These are phyloP conservation scores for Crioceris asparagi DNA, from an alignment of 2,888 invertebrate species.

Conservation along the genomic window DNA sequence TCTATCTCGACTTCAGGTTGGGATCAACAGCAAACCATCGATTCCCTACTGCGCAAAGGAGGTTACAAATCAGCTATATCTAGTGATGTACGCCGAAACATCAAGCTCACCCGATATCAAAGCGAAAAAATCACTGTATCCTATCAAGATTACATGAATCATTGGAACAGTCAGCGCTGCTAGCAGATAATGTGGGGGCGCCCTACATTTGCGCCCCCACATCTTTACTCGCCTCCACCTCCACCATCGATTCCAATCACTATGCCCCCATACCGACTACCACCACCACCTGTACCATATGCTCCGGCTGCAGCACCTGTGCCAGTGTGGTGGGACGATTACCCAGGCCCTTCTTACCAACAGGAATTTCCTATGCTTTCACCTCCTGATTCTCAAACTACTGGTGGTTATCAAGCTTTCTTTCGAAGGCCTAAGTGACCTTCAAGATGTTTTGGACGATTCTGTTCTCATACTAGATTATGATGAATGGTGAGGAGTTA, in stretches of 20 bases:
- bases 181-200: constrained; percentile 57
- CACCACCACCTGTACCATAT: constrained; percentile 12
- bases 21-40: constrained; percentile 98
- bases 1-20: constrained; percentile 82
- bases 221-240: constrained; percentile 7
- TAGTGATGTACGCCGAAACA: constrained; percentile 74
- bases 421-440: constrained; percentile 36
- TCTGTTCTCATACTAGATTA: constrained; percentile 24
- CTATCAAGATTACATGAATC: constrained; percentile 71
- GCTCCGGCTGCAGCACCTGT: constrained; percentile 21
- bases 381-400: constrained; percentile 21
- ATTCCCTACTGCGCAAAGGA: constrained; percentile 92
- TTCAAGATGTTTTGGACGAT: constrained; percentile 21
- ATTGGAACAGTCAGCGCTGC: constrained; percentile 57
- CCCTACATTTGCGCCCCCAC: constrained; percentile 30
- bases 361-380: constrained; percentile 29
- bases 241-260: background rate
- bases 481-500: no score
- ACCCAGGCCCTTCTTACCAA: constrained; percentile 30
- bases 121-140: constrained; percentile 88
- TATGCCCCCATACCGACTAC: no score
- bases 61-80: constrained; percentile 89
- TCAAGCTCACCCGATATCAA: constrained; percentile 93
- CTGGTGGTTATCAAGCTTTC: constrained; percentile 27
- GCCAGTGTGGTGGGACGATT: constrained; percentile 33